These are phyloP conservation scores for Tetragonula carbonaria DNA, from an alignment of 2,888 invertebrate genomes.

Conservation along the genomic window DNA sequence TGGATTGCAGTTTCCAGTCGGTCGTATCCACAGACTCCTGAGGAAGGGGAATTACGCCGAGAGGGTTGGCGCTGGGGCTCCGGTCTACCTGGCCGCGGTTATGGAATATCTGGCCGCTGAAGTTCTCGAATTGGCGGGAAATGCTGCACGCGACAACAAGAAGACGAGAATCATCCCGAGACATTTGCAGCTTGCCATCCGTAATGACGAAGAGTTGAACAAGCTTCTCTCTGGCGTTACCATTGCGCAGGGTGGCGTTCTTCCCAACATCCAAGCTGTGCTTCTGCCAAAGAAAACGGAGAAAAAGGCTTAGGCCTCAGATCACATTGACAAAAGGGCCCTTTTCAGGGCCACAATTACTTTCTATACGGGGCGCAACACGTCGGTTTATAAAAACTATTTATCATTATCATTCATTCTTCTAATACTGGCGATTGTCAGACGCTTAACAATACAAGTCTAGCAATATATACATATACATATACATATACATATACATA, in stretches of 20 bases:
- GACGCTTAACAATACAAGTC: not conserved
- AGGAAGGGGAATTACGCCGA: conserved; percentile 88
- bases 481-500: too few species aligned
- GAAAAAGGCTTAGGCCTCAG: conserved; percentile 65
- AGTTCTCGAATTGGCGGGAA: conserved; percentile 88
- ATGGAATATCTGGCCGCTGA: conserved; percentile 90
- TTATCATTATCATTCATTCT: too few species aligned
- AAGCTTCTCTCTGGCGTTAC: conserved; percentile 91
- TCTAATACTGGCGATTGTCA: too few species aligned
- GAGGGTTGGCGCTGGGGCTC: conserved; percentile 86
- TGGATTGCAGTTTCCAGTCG: conserved; percentile 87
- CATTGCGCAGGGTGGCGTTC: conserved; percentile 93
- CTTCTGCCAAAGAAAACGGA: conserved; percentile 90
- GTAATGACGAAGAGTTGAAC: conserved; percentile 93
- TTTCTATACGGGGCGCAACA: conserved; percentile 20
- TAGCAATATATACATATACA: not conserved
- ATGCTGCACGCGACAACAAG: conserved; percentile 89
- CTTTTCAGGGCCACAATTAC: conserved; percentile 66
- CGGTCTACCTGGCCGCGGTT: conserved; percentile 87
- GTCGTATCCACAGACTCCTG: conserved; percentile 86
- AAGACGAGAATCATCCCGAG: conserved; percentile 89
- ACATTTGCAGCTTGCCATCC: conserved; percentile 91
- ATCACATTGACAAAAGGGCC: conserved; percentile 54
- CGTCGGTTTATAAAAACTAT: not conserved
- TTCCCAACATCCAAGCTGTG: conserved; percentile 91